A percentile compares a stretch with the other conserved stretches of the same genome.
Conservation (phyloP, 2,113 vertebrate genomes). For the Trogon melanurus region DNA sequence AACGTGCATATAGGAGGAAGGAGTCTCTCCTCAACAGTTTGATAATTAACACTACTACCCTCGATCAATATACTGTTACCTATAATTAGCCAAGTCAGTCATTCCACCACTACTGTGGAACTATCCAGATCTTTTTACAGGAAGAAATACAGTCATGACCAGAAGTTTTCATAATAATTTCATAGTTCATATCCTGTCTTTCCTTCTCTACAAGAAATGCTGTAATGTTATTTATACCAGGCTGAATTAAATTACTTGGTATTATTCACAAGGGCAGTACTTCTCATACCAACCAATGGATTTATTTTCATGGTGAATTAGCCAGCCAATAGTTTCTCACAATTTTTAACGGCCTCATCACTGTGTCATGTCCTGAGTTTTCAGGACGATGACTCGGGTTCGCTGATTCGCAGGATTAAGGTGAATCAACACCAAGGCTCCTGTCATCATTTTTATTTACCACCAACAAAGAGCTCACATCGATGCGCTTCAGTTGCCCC, state of each 20-base stretch:
- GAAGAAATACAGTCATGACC: neutral
- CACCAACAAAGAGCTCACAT: too few species aligned
- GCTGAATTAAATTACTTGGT: constrained; percentile 26
- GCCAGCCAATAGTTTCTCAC: neutral
- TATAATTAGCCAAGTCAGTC: neutral
- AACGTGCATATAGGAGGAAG: neutral
- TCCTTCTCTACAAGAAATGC: neutral
- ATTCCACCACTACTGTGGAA: neutral
- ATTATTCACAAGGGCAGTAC: neutral
- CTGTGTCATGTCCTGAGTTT: too few species aligned
- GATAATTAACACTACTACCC: neutral
- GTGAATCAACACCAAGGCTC: too few species aligned
- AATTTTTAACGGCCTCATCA: neutral
- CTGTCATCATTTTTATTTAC: too few species aligned
- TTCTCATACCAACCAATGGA: neutral
- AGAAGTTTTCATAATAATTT: neutral
- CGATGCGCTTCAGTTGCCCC: too few species aligned
- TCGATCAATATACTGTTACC: neutral
- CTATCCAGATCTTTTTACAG: neutral
- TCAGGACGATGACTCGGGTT: too few species aligned
- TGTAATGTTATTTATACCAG: neutral
- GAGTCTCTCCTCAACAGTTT: neutral
- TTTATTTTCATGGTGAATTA: constrained; percentile 49
- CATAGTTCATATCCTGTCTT: neutral
- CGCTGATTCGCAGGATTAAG: too few species aligned